Percentiles rank a stretch among this genome's conserved stretches.
These are phyloP conservation scores for Porphyrio hochstetteri DNA, from an alignment of 2,113 vertebrate genomes.

Conservation along the genomic window DNA sequence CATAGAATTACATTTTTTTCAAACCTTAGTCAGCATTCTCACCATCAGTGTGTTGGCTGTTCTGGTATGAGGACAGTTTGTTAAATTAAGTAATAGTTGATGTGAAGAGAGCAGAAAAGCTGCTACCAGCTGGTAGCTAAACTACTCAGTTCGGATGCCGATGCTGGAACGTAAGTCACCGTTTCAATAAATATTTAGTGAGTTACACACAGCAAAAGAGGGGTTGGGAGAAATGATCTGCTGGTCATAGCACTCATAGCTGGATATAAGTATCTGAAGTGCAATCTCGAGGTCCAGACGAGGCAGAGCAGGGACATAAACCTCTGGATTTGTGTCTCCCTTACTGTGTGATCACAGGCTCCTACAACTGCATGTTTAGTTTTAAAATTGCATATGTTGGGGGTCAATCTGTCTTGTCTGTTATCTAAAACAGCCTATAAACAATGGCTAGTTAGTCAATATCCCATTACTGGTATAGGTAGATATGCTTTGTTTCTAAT, in stretches of 20 bases:
- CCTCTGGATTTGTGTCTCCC: not conserved
- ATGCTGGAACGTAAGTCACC: not conserved
- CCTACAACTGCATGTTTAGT: not conserved
- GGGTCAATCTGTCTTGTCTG: slow-evolving; percentile 13
- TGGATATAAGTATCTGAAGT: not conserved
- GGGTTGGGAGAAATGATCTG: not conserved
- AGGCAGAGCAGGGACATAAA: not conserved
- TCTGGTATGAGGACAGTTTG: not conserved
- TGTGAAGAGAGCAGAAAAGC: not conserved
- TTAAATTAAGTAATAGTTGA: not conserved
- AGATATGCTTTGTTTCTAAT: slow-evolving; percentile 67
- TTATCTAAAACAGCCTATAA: slow-evolving; percentile 44
- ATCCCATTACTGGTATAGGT: slow-evolving; percentile 53
- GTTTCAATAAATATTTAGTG: not conserved
- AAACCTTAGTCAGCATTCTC: not conserved
- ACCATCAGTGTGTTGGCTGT: not conserved
- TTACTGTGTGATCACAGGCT: not conserved
- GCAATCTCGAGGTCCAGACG: not conserved
- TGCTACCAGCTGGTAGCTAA: not conserved
- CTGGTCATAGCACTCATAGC: not conserved
- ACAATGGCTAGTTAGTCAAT: slow-evolving; percentile 54
- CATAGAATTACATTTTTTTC: not conserved
- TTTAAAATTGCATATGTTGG: not conserved
- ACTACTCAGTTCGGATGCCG: not conserved
- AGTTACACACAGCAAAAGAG: not conserved